Conservation (phyloP, 2,797 vertebrate species). For the Spinus olivaceus region DNA sequence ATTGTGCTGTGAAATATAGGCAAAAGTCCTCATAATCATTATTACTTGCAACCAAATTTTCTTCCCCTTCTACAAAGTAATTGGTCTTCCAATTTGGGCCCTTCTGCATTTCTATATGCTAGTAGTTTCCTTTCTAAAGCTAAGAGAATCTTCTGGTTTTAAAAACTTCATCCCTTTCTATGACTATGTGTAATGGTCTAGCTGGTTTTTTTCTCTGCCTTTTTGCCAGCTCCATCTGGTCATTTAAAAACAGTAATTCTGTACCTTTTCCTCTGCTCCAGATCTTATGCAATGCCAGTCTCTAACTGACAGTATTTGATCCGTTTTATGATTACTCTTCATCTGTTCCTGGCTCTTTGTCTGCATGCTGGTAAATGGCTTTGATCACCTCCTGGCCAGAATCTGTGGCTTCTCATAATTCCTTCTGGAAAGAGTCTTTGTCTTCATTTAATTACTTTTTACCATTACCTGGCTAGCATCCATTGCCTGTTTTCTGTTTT, state of each 20-base stretch:
- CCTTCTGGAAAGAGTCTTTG: slow-evolving; percentile 56
- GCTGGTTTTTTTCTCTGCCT: neutral
- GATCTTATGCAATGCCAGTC: slow-evolving; percentile 16
- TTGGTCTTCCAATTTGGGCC: neutral
- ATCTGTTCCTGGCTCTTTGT: slow-evolving; percentile 49
- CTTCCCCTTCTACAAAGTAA: neutral
- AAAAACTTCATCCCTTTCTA: neutral
- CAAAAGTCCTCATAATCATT: neutral
- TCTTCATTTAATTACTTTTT: slow-evolving; percentile 63
- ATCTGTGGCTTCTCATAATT: slow-evolving; percentile 43
- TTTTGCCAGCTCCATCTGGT: slow-evolving; percentile 19
- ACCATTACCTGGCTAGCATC: slow-evolving; percentile 27
- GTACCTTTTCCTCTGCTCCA: neutral
- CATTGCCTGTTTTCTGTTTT: slow-evolving; percentile 37
- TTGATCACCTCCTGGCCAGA: slow-evolving; percentile 45
- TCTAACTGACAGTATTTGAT: slow-evolving; percentile 47
- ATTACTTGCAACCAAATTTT: neutral
- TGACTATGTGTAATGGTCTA: neutral
- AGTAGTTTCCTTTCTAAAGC: neutral
- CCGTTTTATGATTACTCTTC: slow-evolving; percentile 52
- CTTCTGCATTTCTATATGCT: neutral
- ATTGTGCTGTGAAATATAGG: neutral
- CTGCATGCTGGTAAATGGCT: neutral
- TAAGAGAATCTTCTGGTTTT: neutral
- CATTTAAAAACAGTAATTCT: slow-evolving; percentile 45